Conservation (phyloP, 1,140 invertebrate species). For the Diprion similis region DNA sequence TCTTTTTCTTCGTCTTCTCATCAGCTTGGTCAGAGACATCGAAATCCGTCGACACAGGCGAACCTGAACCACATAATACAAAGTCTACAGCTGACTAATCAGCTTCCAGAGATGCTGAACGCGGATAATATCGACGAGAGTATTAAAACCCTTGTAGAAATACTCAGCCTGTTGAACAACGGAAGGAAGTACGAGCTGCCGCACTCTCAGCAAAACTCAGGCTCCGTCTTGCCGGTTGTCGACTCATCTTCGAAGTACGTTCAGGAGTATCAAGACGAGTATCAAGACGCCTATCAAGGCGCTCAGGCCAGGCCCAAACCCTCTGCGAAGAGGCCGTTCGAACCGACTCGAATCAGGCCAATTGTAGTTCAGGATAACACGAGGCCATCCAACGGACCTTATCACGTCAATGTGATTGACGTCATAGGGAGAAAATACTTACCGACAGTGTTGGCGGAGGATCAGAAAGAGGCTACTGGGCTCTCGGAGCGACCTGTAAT, state of each 20-base stretch:
- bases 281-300: not conserved
- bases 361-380: not conserved
- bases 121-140: slow-evolving; percentile 79
- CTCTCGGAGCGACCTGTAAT: not conserved
- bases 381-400: not conserved
- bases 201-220: not conserved
- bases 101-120: slow-evolving; percentile 75
- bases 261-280: not conserved
- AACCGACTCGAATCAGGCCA: not conserved
- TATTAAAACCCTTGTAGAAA: slow-evolving; percentile 76
- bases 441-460: not conserved
- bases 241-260: not conserved
- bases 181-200: slow-evolving; percentile 35
- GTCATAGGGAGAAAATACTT: not conserved
- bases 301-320: not conserved
- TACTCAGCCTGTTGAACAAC: slow-evolving; percentile 69
- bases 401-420: not conserved
- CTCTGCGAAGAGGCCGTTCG: not conserved
- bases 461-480: not conserved
- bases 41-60: slow-evolving; percentile 19
- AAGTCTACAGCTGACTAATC: slow-evolving; percentile 74
- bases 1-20: too few relatives aligned
- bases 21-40: not conserved
- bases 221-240: not conserved
- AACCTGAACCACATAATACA: slow-evolving; percentile 52